These are phyloP conservation scores for Fukomys damarensis DNA, from an alignment of 2,113 vertebrate species.

Conservation along the genomic window DNA sequence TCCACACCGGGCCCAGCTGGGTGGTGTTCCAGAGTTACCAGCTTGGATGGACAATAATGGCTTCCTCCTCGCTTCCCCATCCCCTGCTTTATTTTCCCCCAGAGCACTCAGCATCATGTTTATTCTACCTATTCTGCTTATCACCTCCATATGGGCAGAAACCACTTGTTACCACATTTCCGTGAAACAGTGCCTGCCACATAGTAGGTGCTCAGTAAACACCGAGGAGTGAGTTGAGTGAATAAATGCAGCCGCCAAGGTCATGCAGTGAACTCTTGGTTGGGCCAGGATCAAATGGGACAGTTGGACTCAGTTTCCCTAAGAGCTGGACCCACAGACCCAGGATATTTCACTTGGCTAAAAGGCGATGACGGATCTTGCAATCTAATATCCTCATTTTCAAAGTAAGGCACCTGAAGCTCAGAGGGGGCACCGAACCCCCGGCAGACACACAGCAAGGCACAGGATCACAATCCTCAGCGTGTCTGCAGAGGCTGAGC, in stretches of 20 bases:
- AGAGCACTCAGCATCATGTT: fast-evolving
- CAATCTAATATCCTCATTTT: background rate
- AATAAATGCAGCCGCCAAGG: background rate
- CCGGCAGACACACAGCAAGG: background rate
- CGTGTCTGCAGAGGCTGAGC: background rate
- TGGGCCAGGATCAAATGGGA: background rate
- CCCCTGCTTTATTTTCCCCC: background rate
- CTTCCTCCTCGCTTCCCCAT: background rate
- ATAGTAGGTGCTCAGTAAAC: background rate
- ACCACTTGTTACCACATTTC: background rate
- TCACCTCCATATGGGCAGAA: background rate
- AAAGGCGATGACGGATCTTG: background rate
- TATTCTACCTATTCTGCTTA: background rate
- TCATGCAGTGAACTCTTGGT: background rate
- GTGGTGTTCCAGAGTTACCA: fast-evolving
- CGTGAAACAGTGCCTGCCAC: background rate
- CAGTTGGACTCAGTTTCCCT: background rate
- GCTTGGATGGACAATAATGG: too few relatives aligned
- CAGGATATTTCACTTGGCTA: background rate
- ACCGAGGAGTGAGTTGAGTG: background rate
- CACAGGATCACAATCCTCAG: background rate
- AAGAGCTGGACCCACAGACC: background rate
- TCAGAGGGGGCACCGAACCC: background rate
- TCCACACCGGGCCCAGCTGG: background rate
- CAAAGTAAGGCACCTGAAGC: background rate